These are phyloP conservation scores for Agelastica alni DNA, from an alignment of 2,888 invertebrate species.

Conservation along the genomic window DNA sequence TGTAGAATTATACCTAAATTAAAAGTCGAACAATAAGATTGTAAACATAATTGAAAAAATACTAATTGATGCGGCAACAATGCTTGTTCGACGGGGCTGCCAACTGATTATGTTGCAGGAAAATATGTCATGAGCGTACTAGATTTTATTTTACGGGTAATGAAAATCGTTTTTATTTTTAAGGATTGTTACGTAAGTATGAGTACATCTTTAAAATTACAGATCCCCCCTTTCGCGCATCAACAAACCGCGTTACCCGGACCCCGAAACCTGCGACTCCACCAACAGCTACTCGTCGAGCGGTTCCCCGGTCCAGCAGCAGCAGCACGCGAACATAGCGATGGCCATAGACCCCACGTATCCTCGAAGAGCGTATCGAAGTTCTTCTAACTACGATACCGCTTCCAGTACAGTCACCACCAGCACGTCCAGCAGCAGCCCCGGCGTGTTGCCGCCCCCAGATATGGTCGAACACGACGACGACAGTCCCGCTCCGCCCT, in stretches of 20 bases:
- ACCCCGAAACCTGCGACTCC: slow-evolving; percentile 46
- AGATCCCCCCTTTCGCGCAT: slow-evolving; percentile 47
- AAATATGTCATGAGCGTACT: no score
- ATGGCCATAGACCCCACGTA: slow-evolving; percentile 72
- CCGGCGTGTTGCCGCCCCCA: slow-evolving; percentile 36
- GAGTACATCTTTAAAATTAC: not conserved
- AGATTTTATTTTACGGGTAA: no score
- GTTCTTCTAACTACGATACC: slow-evolving; percentile 51
- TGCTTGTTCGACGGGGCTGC: no score
- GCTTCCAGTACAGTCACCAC: slow-evolving; percentile 52
- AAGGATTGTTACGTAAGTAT: no score
- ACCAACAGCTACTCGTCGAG: slow-evolving; percentile 36
- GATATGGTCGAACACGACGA: slow-evolving; percentile 53
- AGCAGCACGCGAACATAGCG: slow-evolving; percentile 63
- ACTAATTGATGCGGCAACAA: no score
- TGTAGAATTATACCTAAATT: no score
- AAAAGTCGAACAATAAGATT: no score
- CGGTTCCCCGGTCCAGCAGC: slow-evolving; percentile 45
- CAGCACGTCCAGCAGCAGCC: slow-evolving; percentile 51
- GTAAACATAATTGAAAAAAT: no score
- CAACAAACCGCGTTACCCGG: slow-evolving; percentile 52
- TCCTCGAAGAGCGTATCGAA: slow-evolving; percentile 48
- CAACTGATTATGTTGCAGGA: no score
- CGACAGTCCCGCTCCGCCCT: slow-evolving; percentile 66
- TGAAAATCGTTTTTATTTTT: no score